These are phyloP conservation scores for Cettia cetti DNA, from an alignment of 2,113 vertebrate genomes.

Conservation along the genomic window DNA sequence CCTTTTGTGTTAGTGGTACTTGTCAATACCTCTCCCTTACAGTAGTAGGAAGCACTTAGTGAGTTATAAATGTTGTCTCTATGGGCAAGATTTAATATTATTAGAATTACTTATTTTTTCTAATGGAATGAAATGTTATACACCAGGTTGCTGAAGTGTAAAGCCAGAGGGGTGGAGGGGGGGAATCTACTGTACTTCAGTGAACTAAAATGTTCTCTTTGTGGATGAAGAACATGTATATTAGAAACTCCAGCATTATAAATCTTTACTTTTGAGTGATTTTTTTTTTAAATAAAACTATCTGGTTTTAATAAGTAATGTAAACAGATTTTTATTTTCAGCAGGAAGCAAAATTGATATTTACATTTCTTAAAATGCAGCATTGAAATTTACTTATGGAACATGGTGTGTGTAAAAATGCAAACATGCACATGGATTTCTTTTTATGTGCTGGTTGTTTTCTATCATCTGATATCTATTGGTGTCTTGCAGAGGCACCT, in stretches of 20 bases:
- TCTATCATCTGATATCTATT: fast-evolving
- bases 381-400: not conserved
- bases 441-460: not conserved
- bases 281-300: not conserved
- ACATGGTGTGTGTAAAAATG: not conserved
- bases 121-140: not conserved
- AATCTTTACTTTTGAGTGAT: not conserved
- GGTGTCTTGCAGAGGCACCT: not conserved
- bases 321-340: not conserved
- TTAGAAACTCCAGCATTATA: not conserved
- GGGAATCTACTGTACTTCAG: not conserved
- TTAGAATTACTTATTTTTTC: not conserved
- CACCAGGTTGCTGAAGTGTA: not conserved
- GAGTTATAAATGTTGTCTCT: not conserved
- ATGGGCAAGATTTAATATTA: not conserved
- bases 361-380: not conserved
- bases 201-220: not conserved
- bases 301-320: not conserved
- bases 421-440: fast-evolving
- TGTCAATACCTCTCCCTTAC: not conserved
- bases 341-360: not conserved
- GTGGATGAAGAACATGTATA: not conserved
- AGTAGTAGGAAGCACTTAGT: not conserved
- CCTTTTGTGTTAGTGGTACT: not conserved
- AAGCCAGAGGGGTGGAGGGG: not conserved